Conservation (phyloP, 30 jellyfish, hydroid and myxozoan species). For the Cassiopea xamachana region DNA sequence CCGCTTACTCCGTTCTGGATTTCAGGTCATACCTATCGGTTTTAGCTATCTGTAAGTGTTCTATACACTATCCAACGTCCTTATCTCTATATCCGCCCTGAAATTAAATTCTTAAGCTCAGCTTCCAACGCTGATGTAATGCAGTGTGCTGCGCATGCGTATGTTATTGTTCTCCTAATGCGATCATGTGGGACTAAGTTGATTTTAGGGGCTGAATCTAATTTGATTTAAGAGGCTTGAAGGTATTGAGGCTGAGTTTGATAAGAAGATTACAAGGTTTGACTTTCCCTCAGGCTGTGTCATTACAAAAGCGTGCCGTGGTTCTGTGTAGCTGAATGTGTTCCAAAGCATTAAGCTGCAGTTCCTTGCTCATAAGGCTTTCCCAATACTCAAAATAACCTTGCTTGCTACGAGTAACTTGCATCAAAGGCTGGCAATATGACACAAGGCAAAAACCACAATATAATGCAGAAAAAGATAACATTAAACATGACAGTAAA, state of each 20-base stretch:
- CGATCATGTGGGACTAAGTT: conserved; percentile 55
- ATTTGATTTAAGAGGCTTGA: conserved; percentile 37
- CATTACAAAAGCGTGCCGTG: conserved; percentile 6
- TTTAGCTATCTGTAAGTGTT: conserved; percentile 9
- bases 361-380: neutral
- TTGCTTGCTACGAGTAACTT: too few species aligned
- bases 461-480: too few species aligned
- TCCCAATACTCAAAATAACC: too few species aligned
- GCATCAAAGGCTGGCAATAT: too few species aligned
- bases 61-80: conserved; percentile 9
- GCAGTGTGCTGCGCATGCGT: conserved; percentile 54
- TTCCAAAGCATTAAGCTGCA: neutral
- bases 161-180: conserved; percentile 17
- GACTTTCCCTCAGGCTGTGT: conserved; percentile 5
- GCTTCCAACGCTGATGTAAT: conserved; percentile 57
- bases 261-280: conserved; percentile 45
- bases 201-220: conserved; percentile 44
- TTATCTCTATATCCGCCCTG: conserved; percentile 58
- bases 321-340: neutral
- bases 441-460: too few species aligned
- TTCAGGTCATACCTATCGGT: neutral
- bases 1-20: neutral
- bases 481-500: too few species aligned
- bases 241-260: conserved; percentile 57
- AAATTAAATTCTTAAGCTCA: conserved; percentile 51